Base-by-base conservation (phyloP, 1,140 invertebrate species). In the Condylostylus longicornis region DNA sequence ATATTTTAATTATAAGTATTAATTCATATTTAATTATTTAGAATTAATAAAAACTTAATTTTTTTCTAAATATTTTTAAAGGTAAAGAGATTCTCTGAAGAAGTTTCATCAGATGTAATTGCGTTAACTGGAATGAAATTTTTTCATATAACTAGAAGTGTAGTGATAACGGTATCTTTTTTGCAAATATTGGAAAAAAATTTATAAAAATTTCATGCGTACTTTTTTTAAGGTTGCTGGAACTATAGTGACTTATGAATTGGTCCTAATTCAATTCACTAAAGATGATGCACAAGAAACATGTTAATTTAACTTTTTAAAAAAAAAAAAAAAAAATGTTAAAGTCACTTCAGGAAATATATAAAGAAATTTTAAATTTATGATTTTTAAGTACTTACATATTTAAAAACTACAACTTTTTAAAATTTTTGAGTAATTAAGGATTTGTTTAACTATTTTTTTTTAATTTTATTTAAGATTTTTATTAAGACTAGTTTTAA, bases 231-330 rank as follows among this genome's bases (percentile, higher is more conserved):
- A 79, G 75, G 68, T 78, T 13, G 74, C 74, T 28, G 74, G 75
- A 29, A 76, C 75, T 4, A 75, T 79, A 32, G 72, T 77, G 1
- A 77, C 76, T 5, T 79, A 79, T 44, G 76, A 78, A 50, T 54
- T 79, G 3, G 73, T 79, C 29, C 52, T 77, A 23, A 63, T 77
- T 20, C 74, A 77, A 41, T 74, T 77, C 42, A 75, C 72, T 34
- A 51, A 47, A 21, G 44, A 40, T 14, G 44, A 46, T 23, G n/a
- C n/a, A n/a, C n/a, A n/a, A n/a, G n/a, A n/a, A n/a, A n/a, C n/a
- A n/a, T n/a, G n/a, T n/a, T n/a, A n/a, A n/a, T n/a, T n/a, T n/a
- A n/a, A n/a, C n/a, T n/a, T n/a, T n/a, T n/a, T n/a, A n/a, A n/a
- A n/a, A n/a, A n/a, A n/a, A n/a, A n/a, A n/a, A n/a, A n/a, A n/a